A percentile compares a stretch with the other conserved stretches of the same genome.
phyloP scores from a whole-genome alignment of 1,140 invertebrate species.

The Drosophila kurseongensis region DNA sequence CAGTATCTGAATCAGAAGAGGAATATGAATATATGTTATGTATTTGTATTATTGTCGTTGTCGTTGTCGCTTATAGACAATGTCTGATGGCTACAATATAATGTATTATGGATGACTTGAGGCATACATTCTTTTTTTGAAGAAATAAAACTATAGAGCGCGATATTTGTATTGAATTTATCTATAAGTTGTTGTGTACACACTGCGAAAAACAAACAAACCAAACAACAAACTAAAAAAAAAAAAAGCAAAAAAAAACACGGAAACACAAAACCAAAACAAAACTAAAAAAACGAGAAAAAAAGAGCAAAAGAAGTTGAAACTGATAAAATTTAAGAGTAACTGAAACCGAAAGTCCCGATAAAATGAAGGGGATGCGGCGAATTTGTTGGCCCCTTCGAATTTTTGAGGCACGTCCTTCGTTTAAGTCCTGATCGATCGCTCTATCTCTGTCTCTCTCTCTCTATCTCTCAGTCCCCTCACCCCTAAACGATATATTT shows the following conservation, averaged over 20 bases:
- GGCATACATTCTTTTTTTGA: slow-evolving; percentile 80
- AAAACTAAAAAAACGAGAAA: slow-evolving; percentile 51
- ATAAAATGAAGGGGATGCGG: slow-evolving; percentile 15
- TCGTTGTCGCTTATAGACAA: slow-evolving; percentile 52
- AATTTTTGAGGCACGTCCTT: slow-evolving; percentile 30
- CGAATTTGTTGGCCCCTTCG: slow-evolving; percentile 27
- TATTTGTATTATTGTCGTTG: slow-evolving; percentile 74
- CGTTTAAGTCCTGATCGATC: slow-evolving; percentile 35
- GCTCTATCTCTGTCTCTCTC: slow-evolving; percentile 37
- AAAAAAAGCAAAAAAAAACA: slow-evolving; percentile 26
- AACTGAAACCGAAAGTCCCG: slow-evolving; percentile 49
- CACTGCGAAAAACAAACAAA: slow-evolving; percentile 46
- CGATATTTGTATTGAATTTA: slow-evolving; percentile 82
- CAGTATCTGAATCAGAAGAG: slow-evolving; percentile 46
- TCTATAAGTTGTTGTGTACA: slow-evolving; percentile 77
- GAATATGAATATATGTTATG: slow-evolving; percentile 68
- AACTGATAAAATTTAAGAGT: slow-evolving; percentile 76
- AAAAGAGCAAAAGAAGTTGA: slow-evolving; percentile 69
- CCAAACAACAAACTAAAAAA: slow-evolving; percentile 31
- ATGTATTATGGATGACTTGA: slow-evolving; percentile 82
- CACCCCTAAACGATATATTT: slow-evolving; percentile 14
- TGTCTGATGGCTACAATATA: slow-evolving; percentile 62
- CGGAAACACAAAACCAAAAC: slow-evolving; percentile 30
- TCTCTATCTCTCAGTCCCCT: slow-evolving; percentile 12
- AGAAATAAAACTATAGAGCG: slow-evolving; percentile 77